Base-by-base conservation (phyloP, 92 coral and sea anemone species). In the Nematostella vectensis region DNA sequence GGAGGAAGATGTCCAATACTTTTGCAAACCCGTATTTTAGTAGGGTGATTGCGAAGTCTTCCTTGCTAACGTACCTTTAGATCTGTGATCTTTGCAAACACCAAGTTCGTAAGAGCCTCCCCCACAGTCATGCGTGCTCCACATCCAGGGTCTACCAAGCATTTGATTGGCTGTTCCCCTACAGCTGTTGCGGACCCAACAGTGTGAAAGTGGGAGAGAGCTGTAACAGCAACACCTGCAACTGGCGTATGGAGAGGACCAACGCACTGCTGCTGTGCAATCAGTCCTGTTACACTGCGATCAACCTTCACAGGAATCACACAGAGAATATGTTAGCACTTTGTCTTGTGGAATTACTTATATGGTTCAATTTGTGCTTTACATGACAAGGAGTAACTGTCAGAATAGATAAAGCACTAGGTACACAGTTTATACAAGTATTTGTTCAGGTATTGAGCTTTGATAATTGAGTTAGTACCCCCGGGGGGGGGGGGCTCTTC, bases 71-170 rank as follows among this genome's bases (percentile, higher is more conserved):
- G n/a, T 17, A 89, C 97, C 95, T 89, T 89, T 2, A 89, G 74
- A 48, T 89, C 91, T 55, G 88, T 63, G 48, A 89, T 59, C 61
- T 83, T 86, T 48, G 97, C 91, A 78, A 89, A 89, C 37, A 89
- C 83, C 43, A 89, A 83, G 62, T 89, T 89, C 16, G 97, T 89
- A 11, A 89, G 67, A 11, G 97, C 95, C 69, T 89, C 97, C 25
- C 91, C 97, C 21, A 89, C 91, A 38, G 89, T 86, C 97, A 89
- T 85, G 4, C 95, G 83, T 11, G 97, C 95, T 23, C 97, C 97
- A 59, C 84, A 72, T 12, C 74, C 63, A 1, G 95, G 73, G 50
- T 86, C 83, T 27, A 89, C 85, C 25, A 89, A 65, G 42, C 75
- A 76, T 63, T 89, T 89, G 85, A 89, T 85, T 58, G 97, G 97